phyloP scores from a whole-genome alignment of 2,113 vertebrate genomes.

The Salvator merianae region DNA sequence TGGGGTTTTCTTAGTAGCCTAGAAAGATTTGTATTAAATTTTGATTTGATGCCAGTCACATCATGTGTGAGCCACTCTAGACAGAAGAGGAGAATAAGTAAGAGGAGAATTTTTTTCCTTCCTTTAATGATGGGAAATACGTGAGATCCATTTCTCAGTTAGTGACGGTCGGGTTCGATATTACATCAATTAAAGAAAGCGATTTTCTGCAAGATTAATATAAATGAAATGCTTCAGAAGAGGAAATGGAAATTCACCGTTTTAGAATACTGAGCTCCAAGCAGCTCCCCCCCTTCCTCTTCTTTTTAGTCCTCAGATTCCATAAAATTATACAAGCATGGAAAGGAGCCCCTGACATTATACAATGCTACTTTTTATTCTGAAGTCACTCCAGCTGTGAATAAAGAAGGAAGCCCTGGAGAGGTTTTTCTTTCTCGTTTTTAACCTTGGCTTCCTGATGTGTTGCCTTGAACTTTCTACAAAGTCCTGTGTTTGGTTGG shows the following conservation, averaged over 20 bases:
- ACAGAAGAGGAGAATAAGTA: neutral
- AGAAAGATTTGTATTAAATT: conserved; percentile 19
- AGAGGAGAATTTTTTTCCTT: conserved; percentile 13
- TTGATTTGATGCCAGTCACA: conserved; percentile 9
- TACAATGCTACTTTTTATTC: conserved; percentile 44
- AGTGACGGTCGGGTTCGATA: neutral
- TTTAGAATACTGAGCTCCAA: conserved; percentile 37
- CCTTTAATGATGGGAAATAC: conserved; percentile 5
- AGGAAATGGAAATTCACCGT: conserved; percentile 21
- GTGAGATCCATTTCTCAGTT: conserved; percentile 5
- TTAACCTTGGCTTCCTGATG: conserved; percentile 29
- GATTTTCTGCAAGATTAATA: neutral
- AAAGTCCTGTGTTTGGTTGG: conserved; percentile 17
- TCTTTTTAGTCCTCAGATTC: conserved; percentile 33
- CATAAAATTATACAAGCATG: conserved; percentile 22
- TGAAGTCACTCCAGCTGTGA: conserved; percentile 63
- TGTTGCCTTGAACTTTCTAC: conserved; percentile 21
- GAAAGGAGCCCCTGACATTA: conserved; percentile 28
- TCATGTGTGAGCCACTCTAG: conserved; percentile 10
- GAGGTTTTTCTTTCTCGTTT: conserved; percentile 35
- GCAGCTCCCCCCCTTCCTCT: neutral
- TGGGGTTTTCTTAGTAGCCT: neutral
- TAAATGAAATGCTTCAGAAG: conserved; percentile 24
- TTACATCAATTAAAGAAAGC: conserved; percentile 34
- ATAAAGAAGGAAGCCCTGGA: conserved; percentile 49